Evolutionary conservation across 2,113 vertebrate genomes (phyloP), one percentile per base, ranked within the genome.

Genomic region (Macaca nemestrina): DNA sequence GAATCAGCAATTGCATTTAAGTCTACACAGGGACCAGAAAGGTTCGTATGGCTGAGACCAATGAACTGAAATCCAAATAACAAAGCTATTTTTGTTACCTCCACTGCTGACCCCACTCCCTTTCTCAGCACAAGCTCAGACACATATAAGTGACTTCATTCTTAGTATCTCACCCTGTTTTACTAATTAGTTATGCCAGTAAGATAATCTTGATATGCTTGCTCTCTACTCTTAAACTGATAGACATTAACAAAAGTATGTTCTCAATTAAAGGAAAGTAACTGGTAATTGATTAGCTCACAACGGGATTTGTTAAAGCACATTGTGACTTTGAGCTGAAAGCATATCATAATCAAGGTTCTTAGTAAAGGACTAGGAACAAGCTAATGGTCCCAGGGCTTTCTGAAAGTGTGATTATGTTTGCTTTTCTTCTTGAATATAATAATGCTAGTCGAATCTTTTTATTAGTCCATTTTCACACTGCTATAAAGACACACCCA

Each of bases 1-100:
- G 96, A 91, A 94, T 52, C 13, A n/a, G 6, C 61, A 90, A 79
- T 68, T 83, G 8, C 22, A 73, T 79, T 97, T 96, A 75, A 86
- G 68, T 92, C 48, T 86, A 23, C 7, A 35, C 17, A 72, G 22
- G 4, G 82, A 83, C 32, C 50, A 82, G 27, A 73, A 79, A 93
- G 70, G 32, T 88, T 88, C 12, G 23, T 70, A 22, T 59, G 17
- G 14, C 75, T 81, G 57, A 12, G 11, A 67, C 13, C 8, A 4
- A 90, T 78, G 73, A 83, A 61, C 81, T 40, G 11, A 57, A 96
- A 92, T 25, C 6, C 55, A 90, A 95, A 61, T 45, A 59, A 32
- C 32, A 90, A 55, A 61, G 20, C 3, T 64, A 5, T n/a, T 86
- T 95, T 85, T 75, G 3, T 18, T 35, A 13, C 16, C 6, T 48